Evolutionary conservation across 2,797 vertebrate species (phyloP), one percentile per base, ranked within the genome.

Genomic region (Poeciliopsis turneri): DNA sequence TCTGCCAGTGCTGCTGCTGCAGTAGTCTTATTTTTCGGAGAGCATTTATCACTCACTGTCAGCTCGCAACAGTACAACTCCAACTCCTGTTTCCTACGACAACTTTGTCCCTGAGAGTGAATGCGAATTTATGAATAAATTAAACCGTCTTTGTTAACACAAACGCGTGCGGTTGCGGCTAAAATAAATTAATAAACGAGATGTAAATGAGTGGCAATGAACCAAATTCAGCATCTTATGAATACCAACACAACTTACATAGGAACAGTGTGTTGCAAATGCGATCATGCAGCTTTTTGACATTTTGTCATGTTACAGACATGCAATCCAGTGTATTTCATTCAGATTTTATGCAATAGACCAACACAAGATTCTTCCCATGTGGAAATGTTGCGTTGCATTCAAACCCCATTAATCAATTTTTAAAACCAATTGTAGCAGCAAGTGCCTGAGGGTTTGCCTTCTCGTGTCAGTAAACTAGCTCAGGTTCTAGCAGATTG

Each of bases 31-130:
- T 75, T 77, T 77, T 82, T 80, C 70, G 28, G 45, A 49, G 61
- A 81, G 66, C 70, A 75, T 82, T 86, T 79, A 83, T 81, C 80
- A 84, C 75, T 90, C 80, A 74, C 78, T 84, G 80, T 82, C 80
- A 69, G 45, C 80, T 82, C 72, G 76, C 68, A 57, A 83, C 57
- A 77, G 47, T 82, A 82, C 83, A 78, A 71, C 73, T 79, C 71
- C 69, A 76, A 72, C 77, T 75, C 15, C 49, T 78, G 33, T 59
- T 73, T 66, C 57, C 69, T 41, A 12, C 28, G 46, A 45, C 69
- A 79, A 51, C 49, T 64, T 5, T 43, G 51, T n/a, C 12, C 16
- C 49, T 51, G 36, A 81, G 33, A 76, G 68, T 75, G n/a, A 74
- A 64, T 69, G 43, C 69, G 66, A 15, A 82, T 80, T 78, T 28